phyloP scores from a whole-genome alignment of 2,888 invertebrate species.

The Emesis furor region DNA sequence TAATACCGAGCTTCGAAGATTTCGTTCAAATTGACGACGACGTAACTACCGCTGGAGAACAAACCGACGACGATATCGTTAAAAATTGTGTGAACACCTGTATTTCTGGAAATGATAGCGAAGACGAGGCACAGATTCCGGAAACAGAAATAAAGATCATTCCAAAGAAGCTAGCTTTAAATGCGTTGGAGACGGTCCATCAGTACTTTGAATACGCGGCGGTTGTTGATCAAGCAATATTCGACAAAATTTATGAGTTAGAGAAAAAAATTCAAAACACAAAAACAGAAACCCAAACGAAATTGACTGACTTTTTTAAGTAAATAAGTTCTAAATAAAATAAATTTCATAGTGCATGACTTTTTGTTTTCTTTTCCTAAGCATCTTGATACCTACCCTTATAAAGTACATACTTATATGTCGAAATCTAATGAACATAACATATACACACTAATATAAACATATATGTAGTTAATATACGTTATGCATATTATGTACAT shows the following conservation, averaged over 20 bases:
- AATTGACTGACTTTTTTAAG: conserved; percentile 67
- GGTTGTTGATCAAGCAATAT: conserved; percentile 68
- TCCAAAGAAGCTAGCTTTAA: conserved; percentile 67
- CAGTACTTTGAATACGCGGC: conserved; percentile 20
- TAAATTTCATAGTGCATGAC: conserved; percentile 58
- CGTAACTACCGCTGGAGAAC: conserved; percentile 41
- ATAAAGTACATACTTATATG: no score
- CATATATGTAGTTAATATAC: no score
- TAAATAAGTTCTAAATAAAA: conserved; percentile 33
- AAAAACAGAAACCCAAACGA: conserved; percentile 69
- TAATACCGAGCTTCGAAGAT: conserved; percentile 56
- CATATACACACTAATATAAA: no score
- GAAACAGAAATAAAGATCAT: conserved; percentile 67
- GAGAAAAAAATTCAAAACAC: conserved; percentile 61
- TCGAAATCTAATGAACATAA: no score
- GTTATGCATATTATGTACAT: no score
- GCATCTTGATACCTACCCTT: background rate
- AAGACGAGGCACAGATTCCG: conserved; percentile 71
- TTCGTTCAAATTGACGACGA: conserved; percentile 66
- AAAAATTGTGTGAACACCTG: conserved; percentile 57
- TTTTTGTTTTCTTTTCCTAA: conserved; percentile 52
- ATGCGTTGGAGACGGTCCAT: conserved; percentile 51
- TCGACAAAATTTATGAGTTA: conserved; percentile 49
- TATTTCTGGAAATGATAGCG: conserved; percentile 66
- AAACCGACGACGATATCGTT: conserved; percentile 71